A percentile compares a stretch with the other conserved stretches of the same genome.
Conservation (phyloP, 2,797 vertebrate genomes). For the Perodicticus potto region DNA sequence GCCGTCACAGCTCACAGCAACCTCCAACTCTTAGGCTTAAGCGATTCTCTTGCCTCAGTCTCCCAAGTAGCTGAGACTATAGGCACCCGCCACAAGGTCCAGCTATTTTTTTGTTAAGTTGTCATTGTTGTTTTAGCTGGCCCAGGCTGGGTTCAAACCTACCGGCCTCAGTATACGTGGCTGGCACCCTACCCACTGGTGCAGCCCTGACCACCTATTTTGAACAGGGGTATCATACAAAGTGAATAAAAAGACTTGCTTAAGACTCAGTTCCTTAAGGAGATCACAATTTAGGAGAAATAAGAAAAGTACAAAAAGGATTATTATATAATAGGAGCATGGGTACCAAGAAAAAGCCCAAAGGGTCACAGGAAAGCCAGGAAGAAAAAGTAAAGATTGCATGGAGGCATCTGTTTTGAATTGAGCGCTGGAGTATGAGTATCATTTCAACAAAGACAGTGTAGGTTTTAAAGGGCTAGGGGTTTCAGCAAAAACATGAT, state of each 20-base stretch:
- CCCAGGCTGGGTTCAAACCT: too few relatives aligned
- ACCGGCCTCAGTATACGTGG: too few relatives aligned
- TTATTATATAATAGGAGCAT: background rate
- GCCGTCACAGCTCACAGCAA: too few relatives aligned
- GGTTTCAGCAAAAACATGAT: slow-evolving; percentile 31
- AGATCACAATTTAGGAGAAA: background rate
- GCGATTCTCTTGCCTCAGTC: too few relatives aligned
- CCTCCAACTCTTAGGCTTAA: too few relatives aligned
- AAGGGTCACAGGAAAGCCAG: background rate
- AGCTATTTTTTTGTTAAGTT: too few relatives aligned
- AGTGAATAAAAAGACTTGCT: slow-evolving; percentile 32
- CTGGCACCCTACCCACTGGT: too few relatives aligned
- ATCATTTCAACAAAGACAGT: slow-evolving; percentile 48
- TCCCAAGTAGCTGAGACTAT: too few relatives aligned
- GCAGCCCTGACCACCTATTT: background rate
- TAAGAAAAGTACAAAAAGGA: slow-evolving; percentile 65
- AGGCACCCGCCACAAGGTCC: too few relatives aligned
- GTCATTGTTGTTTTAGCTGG: too few relatives aligned
- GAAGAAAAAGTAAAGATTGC: slow-evolving; percentile 21
- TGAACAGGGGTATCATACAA: slow-evolving; percentile 44
- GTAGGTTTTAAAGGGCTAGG: background rate
- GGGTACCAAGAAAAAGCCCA: background rate
- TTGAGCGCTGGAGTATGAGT: background rate
- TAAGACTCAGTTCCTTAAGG: slow-evolving; percentile 18
- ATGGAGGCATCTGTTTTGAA: background rate